Conservation (phyloP, 2,797 vertebrate species). For the Meriones psammophilus region DNA sequence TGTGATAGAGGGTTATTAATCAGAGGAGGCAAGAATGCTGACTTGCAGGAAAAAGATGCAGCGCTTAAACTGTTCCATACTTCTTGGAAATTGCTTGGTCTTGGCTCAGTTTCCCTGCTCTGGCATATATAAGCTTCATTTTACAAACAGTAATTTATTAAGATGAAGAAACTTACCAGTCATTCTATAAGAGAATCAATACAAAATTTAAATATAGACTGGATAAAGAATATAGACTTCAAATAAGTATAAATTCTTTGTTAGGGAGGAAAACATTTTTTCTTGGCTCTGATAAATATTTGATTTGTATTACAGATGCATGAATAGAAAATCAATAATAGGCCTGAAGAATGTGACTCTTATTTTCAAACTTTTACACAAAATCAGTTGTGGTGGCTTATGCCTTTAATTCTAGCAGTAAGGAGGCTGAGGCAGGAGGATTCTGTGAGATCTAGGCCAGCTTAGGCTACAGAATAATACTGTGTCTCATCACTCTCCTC, state of each 20-base stretch:
- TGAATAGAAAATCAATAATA: constrained; percentile 59
- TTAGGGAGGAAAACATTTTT: constrained; percentile 26
- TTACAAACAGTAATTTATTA: constrained; percentile 70
- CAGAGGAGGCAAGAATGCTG: constrained; percentile 82
- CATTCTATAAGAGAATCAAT: constrained; percentile 63
- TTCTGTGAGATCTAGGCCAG: neutral
- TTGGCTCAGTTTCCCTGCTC: constrained; percentile 84
- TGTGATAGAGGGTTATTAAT: constrained; percentile 85
- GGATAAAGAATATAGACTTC: constrained; percentile 15
- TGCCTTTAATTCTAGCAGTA: neutral
- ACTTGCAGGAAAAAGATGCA: constrained; percentile 84
- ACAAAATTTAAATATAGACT: constrained; percentile 31
- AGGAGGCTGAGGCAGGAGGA: neutral
- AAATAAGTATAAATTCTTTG: constrained; percentile 43
- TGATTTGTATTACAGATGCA: constrained; percentile 24
- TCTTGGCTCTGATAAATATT: constrained; percentile 43
- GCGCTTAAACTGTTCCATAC: constrained; percentile 84
- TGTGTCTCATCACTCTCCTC: neutral
- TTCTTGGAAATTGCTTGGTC: constrained; percentile 79
- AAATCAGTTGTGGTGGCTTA: neutral
- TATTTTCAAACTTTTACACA: constrained; percentile 57
- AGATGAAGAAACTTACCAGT: constrained; percentile 76
- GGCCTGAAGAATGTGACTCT: neutral
- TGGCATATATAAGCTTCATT: constrained; percentile 78
- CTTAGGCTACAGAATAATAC: neutral